Percentiles rank a stretch among this genome's conserved stretches.
Conservation (phyloP, 2,797 vertebrate genomes). For the Apogon talboti region DNA sequence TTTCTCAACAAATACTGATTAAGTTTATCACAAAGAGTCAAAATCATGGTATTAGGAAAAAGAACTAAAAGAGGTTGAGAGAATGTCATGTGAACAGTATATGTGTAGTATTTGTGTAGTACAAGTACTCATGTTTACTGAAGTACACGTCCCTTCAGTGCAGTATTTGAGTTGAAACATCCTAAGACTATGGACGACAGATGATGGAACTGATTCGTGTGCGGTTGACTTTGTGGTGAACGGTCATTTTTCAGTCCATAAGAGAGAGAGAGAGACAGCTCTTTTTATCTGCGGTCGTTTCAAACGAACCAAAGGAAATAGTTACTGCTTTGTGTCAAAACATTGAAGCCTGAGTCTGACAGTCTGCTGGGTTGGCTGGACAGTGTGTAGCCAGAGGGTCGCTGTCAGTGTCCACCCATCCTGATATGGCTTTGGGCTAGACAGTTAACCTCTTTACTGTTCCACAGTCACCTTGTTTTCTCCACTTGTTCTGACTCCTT, state of each 20-base stretch:
- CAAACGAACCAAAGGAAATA: not conserved
- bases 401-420: conserved; percentile 18
- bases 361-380: conserved; percentile 3
- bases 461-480: conserved; percentile 9
- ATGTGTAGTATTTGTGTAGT: too few species aligned
- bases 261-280: not conserved
- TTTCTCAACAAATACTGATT: too few species aligned
- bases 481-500: too few species aligned
- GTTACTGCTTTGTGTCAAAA: not conserved
- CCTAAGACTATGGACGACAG: not conserved
- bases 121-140: too few species aligned
- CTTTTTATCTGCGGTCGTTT: not conserved
- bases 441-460: conserved; percentile 29
- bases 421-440: conserved; percentile 19
- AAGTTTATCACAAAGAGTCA: too few species aligned
- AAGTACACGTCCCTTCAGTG: too few species aligned
- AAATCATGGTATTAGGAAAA: too few species aligned
- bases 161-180: too few species aligned
- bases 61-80: too few species aligned
- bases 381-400: conserved; percentile 18
- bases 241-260: not conserved
- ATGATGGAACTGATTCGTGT: not conserved
- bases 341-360: not conserved
- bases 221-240: not conserved
- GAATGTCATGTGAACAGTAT: too few species aligned